These are phyloP conservation scores for Globia sparganii DNA, from an alignment of 2,888 invertebrate species.

Conservation along the genomic window DNA sequence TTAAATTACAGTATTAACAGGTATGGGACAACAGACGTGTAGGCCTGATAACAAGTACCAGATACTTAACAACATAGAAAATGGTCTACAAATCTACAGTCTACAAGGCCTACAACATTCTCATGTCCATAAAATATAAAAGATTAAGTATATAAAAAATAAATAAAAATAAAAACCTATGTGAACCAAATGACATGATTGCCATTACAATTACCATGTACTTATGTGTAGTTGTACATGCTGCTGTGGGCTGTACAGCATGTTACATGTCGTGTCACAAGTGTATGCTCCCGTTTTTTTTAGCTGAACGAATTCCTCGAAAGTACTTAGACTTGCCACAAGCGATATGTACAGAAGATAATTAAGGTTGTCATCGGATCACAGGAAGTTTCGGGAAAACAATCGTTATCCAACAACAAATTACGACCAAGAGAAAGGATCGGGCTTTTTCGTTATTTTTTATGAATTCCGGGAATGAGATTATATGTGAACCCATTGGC, in stretches of 20 bases:
- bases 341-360: slow-evolving; percentile 1
- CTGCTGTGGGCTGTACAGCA: not conserved
- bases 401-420: slow-evolving; percentile 11
- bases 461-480: slow-evolving; percentile 1
- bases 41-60: too few relatives aligned
- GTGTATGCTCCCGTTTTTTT: not conserved
- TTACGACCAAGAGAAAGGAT: slow-evolving; percentile 1
- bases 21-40: too few relatives aligned
- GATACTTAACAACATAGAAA: too few relatives aligned
- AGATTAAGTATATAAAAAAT: too few relatives aligned
- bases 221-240: not conserved
- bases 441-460: slow-evolving; percentile 13
- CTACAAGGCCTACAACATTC: too few relatives aligned
- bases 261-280: not conserved
- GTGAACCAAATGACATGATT: too few relatives aligned
- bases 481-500: not conserved
- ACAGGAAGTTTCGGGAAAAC: slow-evolving; percentile 7
- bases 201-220: too few relatives aligned
- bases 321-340: not conserved
- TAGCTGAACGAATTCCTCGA: slow-evolving; percentile 5
- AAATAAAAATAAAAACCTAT: too few relatives aligned
- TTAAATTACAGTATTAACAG: too few relatives aligned
- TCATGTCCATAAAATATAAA: too few relatives aligned
- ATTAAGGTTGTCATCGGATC: slow-evolving; percentile 26
- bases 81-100: too few relatives aligned